Conservation (phyloP, 2,113 vertebrate genomes). For the human (Homo sapiens) region GRCh38 chr9:1534501-1535000, state of each 20-base stretch:
- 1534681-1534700: background rate
- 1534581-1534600: background rate
- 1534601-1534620: background rate
- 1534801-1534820: background rate
- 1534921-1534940: background rate
- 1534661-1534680: background rate
- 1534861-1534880: background rate
- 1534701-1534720: background rate
- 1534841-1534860: background rate
- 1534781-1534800: background rate
- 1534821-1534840: background rate
- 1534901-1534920: background rate
- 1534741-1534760: background rate
- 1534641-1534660: background rate
- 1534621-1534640: background rate
- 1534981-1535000: background rate
- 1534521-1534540: background rate
- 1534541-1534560: background rate
- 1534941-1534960: background rate
- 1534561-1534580: background rate
- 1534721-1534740: background rate
- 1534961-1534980: background rate
- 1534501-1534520: background rate
- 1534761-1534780: background rate
- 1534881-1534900: background rate